These are phyloP conservation scores for Odontocerum albicorne DNA, from an alignment of 2,888 invertebrate species.

Conservation along the genomic window DNA sequence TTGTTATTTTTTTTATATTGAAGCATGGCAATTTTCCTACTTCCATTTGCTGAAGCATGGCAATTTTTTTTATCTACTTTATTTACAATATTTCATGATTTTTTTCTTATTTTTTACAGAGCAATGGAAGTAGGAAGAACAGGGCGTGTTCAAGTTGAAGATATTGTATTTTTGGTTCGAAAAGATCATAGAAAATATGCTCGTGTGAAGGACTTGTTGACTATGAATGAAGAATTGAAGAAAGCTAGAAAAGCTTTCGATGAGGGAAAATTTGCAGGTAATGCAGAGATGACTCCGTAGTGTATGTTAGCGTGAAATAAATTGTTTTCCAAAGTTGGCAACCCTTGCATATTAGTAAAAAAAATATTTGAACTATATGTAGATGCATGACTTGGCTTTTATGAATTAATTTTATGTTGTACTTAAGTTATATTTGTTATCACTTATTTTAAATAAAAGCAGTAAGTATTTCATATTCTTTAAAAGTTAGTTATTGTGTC, in stretches of 20 bases:
- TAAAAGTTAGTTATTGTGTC: no score
- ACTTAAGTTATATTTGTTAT: no score
- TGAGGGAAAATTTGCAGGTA: conserved; percentile 95
- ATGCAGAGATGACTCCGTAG: conserved; percentile 41
- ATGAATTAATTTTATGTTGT: no score
- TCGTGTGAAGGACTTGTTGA: conserved; percentile 92
- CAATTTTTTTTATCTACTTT: background rate
- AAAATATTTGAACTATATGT: no score
- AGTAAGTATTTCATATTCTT: no score
- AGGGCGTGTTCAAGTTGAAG: conserved; percentile 97
- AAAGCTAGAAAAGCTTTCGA: conserved; percentile 99
- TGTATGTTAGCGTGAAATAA: no score
- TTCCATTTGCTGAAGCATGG: conserved; percentile 36
- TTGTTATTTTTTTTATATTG: conserved; percentile 5
- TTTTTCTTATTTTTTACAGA: conserved; percentile 60
- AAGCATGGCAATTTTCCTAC: conserved; percentile 2
- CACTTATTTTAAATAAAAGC: no score
- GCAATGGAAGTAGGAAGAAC: conserved; percentile 96
- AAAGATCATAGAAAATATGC: conserved; percentile 97
- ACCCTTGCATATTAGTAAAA: no score
- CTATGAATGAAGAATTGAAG: conserved; percentile 99
- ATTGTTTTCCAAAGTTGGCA: no score
- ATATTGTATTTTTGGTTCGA: conserved; percentile 93
- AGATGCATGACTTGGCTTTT: no score
- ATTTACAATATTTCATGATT: background rate